phyloP scores from a whole-genome alignment of 2,888 invertebrate species.

The Temnothorax ravouxi region DNA sequence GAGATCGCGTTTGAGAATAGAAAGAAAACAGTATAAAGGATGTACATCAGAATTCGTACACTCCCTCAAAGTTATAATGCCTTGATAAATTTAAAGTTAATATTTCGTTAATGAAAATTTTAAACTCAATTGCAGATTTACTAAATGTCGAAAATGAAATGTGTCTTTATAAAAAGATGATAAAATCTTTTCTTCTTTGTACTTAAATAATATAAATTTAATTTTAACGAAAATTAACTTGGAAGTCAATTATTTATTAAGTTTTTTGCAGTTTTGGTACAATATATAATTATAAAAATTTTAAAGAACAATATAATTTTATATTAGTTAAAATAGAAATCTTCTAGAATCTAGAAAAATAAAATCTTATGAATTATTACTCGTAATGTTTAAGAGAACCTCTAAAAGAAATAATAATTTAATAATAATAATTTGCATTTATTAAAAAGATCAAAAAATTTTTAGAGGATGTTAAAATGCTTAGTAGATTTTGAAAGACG shows the following conservation, averaged over 20 bases:
- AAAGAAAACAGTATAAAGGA: conserved; percentile 24
- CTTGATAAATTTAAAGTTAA: conserved; percentile 1
- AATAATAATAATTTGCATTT: conserved; percentile 22
- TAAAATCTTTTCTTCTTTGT: not conserved
- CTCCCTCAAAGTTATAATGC: conserved; percentile 8
- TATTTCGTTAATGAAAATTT: conserved; percentile 21
- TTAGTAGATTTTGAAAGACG: not conserved
- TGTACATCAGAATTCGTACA: conserved; percentile 13
- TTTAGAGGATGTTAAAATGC: not conserved
- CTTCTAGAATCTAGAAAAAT: not conserved
- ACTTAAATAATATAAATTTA: not conserved
- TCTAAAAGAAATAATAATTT: not conserved
- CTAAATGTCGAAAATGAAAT: not conserved
- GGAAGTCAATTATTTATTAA: not conserved
- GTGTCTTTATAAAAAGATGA: not conserved
- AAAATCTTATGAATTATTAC: not conserved
- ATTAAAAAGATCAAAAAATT: not conserved
- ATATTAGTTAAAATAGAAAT: not conserved
- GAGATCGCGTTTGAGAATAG: conserved; percentile 25
- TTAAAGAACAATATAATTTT: not conserved
- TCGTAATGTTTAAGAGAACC: not conserved
- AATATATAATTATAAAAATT: not conserved
- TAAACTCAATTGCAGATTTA: not conserved
- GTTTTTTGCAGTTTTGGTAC: not conserved
- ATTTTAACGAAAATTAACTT: not conserved